Conservation (phyloP, 1,140 invertebrate genomes). For the Littorina saxatilis region DNA sequence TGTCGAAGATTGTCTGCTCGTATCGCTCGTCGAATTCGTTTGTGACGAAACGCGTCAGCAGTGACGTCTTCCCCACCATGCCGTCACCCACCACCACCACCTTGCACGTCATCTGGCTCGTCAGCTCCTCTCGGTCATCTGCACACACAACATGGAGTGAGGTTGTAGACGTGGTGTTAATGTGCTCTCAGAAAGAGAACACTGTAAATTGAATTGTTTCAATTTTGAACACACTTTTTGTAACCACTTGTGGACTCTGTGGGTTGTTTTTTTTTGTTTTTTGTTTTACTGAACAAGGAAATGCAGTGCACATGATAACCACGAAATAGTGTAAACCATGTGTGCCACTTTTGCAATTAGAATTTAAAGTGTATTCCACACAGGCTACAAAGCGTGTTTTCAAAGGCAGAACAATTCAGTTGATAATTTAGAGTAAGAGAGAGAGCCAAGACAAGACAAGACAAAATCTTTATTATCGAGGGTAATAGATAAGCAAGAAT, state of each 20-base stretch:
- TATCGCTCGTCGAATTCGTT: constrained; percentile 47
- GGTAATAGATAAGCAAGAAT: too few species aligned
- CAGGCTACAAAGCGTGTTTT: too few species aligned
- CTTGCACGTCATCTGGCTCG: constrained; percentile 10
- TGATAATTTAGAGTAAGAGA: neutral
- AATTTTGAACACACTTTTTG: neutral
- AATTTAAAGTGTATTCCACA: too few species aligned
- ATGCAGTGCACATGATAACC: too few species aligned
- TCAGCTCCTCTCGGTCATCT: constrained; percentile 26
- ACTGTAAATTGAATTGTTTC: neutral
- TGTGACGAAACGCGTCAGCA: constrained; percentile 47
- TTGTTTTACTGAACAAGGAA: neutral
- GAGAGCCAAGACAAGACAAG: too few species aligned
- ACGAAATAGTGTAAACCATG: neutral
- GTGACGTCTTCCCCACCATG: constrained; percentile 84
- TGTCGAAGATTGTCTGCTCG: constrained; percentile 49
- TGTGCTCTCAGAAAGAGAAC: neutral
- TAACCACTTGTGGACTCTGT: neutral
- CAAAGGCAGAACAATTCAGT: too few species aligned
- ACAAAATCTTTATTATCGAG: too few species aligned
- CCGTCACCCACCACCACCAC: constrained; percentile 88
- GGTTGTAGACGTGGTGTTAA: neutral
- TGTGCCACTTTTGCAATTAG: too few species aligned
- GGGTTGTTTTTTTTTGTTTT: too few species aligned
- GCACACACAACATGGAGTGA: neutral